Evolutionary conservation across 1,140 invertebrate genomes (phyloP), one percentile per base, ranked within the genome.

Genomic region (Sinonovacula constricta): DNA sequence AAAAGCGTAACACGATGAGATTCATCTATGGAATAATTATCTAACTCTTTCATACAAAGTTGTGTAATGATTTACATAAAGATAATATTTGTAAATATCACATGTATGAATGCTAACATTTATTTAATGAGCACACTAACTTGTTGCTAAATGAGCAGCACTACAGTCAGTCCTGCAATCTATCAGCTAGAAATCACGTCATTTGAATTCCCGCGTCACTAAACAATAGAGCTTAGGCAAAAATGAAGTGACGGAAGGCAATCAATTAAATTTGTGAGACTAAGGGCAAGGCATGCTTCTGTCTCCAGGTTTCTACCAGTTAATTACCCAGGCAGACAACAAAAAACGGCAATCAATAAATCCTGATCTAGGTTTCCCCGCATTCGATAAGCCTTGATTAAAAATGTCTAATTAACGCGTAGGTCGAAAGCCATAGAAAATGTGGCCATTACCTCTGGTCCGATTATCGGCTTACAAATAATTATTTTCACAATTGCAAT

Each of bases 201-300:
- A 10, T 45, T 10, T 45, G 39, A 45, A 45, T 45, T 45, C 39
- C 39, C 7, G 7, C 7, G 39, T 45, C 18, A 18, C 18, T 18
- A 18, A 45, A 45, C 7, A 45, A 45, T 45, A 45, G 18, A 45
- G 7, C 39, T 45, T 7, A 10, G 39, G 39, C 39, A 18, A 45
- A 45, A 45, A 45, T 45, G 7, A 45, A 45, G 39, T 45, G 18
- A n/a, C n/a, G n/a, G n/a, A 45, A 45, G 39, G 39, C 53, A 67
- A 76, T 76, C 62, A 76, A 76, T 76, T 76, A 76, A 76, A 66
- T 24, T 76, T 76, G 62, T 76, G 72, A 66, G 66, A 76, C 66
- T 57, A 76, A n/a, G 30, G 28, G 62, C 53, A 51, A 10, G 45
- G 39, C 66, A 76, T 76, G 65, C 53, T 67, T 76, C 31, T 59